A percentile compares a stretch with the other conserved stretches of the same genome.
phyloP scores from a whole-genome alignment of 1,140 invertebrate species.

The Drosophila murphyi region DNA sequence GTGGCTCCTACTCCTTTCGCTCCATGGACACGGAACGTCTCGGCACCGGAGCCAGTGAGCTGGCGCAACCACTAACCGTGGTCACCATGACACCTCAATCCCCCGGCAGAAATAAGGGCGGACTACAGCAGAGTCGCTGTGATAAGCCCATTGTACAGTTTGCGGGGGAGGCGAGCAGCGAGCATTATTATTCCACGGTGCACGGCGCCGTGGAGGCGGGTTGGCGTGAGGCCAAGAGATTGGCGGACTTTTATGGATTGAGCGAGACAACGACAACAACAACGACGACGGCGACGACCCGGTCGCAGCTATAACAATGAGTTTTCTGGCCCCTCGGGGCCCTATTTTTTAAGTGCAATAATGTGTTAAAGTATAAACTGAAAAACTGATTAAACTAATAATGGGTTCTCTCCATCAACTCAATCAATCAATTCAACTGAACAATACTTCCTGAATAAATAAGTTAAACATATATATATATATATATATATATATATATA shows the following conservation, averaged over 20 bases:
- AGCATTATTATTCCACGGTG: conserved; percentile 90
- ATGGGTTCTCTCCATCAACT: conserved; percentile 30
- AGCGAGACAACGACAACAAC: conserved; percentile 11
- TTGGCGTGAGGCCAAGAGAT: conserved; percentile 89
- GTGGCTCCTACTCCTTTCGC: conserved; percentile 90
- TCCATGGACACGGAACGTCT: conserved; percentile 86
- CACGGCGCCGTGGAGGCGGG: conserved; percentile 93
- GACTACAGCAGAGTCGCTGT: conserved; percentile 67
- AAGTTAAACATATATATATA: conserved; percentile 29
- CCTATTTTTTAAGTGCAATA: conserved; percentile 1
- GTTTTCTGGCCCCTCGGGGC: neutral
- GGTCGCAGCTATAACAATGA: conserved; percentile 71
- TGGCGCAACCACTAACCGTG: conserved; percentile 84
- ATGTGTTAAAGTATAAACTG: conserved; percentile 23
- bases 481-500: conserved; percentile 35
- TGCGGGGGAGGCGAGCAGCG: conserved; percentile 90
- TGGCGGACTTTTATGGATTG: conserved; percentile 75
- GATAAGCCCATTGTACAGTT: conserved; percentile 88
- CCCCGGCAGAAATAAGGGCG: conserved; percentile 10
- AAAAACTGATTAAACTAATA: neutral
- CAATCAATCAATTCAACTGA: conserved; percentile 63
- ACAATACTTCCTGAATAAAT: conserved; percentile 67
- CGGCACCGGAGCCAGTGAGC: conserved; percentile 85
- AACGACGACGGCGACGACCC: conserved; percentile 25
- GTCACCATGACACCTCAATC: conserved; percentile 59